These are phyloP conservation scores for Sebastes trivittatus DNA, from an alignment of 2,797 vertebrate genomes.

Conservation along the genomic window DNA sequence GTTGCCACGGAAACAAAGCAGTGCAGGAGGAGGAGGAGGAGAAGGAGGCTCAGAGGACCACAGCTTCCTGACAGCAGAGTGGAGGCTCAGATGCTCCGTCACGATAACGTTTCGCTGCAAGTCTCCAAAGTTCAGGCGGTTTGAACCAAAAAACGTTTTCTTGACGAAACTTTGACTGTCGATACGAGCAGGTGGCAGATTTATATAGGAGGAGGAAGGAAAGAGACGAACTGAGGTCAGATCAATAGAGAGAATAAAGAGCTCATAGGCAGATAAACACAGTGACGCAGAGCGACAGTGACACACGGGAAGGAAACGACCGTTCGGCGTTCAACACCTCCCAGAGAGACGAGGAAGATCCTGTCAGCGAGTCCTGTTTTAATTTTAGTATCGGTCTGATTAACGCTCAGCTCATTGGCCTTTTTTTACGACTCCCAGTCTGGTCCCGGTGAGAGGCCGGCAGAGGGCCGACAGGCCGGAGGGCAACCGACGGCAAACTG, in stretches of 20 bases:
- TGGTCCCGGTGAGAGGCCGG: not conserved
- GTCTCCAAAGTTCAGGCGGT: not conserved
- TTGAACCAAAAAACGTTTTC: too few species aligned
- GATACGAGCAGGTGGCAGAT: too few species aligned
- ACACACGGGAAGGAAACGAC: not conserved
- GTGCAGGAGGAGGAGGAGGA: conserved; percentile 4
- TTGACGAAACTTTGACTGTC: too few species aligned
- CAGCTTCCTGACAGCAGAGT: conserved; percentile 17
- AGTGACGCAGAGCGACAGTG: conserved; percentile 14
- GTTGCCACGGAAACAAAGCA: conserved; percentile 63
- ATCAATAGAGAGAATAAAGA: too few species aligned
- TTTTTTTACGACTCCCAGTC: conserved; percentile 13
- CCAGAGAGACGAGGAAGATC: conserved; percentile 13
- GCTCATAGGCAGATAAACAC: not conserved
- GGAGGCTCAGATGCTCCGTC: not conserved
- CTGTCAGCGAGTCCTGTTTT: conserved; percentile 22
- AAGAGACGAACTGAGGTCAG: too few species aligned
- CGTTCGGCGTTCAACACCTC: conserved; percentile 9
- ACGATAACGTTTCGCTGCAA: not conserved
- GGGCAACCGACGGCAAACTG: conserved; percentile 17
- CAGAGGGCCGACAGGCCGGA: conserved; percentile 23
- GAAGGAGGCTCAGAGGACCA: not conserved
- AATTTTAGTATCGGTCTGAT: conserved; percentile 57
- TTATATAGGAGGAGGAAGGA: too few species aligned
- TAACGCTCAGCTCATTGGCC: conserved; percentile 28